phyloP scores from a whole-genome alignment of 2,888 invertebrate species.

The Nemurella pictetii region DNA sequence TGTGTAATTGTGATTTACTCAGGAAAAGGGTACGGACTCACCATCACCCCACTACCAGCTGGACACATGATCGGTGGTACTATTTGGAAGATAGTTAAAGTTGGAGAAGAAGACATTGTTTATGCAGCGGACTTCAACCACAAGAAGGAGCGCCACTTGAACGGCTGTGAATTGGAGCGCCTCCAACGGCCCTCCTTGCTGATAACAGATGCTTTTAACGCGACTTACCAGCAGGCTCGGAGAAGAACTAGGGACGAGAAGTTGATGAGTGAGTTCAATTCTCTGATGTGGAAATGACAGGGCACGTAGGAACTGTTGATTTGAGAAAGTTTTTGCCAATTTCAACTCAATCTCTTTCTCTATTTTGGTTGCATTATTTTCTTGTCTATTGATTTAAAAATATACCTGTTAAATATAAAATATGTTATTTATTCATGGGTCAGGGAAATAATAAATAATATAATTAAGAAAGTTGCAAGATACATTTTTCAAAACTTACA shows the following conservation, averaged over 20 bases:
- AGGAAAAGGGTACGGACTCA: constrained; percentile 95
- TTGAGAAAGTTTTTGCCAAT: neutral
- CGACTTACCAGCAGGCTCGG: constrained; percentile 88
- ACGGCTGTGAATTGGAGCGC: constrained; percentile 91
- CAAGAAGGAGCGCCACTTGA: constrained; percentile 96
- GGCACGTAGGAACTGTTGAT: neutral
- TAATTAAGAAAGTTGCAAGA: no score
- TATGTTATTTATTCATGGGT: no score
- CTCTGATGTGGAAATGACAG: neutral
- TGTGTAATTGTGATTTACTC: constrained; percentile 38
- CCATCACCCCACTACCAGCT: constrained; percentile 92
- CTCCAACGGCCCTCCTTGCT: constrained; percentile 90
- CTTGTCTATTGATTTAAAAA: no score
- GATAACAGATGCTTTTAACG: constrained; percentile 95
- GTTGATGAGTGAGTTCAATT: constrained; percentile 76
- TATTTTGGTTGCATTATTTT: no score
- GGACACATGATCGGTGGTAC: constrained; percentile 99
- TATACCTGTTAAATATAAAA: no score
- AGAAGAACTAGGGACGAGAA: constrained; percentile 92
- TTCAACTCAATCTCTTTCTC: neutral
- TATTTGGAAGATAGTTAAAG: constrained; percentile 97
- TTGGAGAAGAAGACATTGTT: constrained; percentile 97
- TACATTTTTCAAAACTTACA: no score
- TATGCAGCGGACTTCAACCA: constrained; percentile 99
- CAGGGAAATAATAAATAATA: no score